These are phyloP conservation scores for Potamilus streckersoni DNA, from an alignment of 1,140 invertebrate species.

Conservation along the genomic window DNA sequence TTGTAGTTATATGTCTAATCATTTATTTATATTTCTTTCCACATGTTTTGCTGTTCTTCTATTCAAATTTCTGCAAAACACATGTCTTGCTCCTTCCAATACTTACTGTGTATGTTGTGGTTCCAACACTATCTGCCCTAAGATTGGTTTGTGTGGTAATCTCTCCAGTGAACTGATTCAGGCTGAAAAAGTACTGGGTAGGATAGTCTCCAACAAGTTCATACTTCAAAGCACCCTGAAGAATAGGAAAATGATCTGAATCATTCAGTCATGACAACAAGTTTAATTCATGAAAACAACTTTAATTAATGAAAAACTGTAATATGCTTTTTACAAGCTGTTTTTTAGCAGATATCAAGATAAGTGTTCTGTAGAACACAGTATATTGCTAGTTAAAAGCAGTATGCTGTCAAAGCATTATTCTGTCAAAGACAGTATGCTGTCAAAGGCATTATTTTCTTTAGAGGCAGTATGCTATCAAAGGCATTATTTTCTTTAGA, in stretches of 20 bases:
- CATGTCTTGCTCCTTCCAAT: neutral
- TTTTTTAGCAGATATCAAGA: too few species aligned
- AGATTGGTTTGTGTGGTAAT: slow-evolving; percentile 28
- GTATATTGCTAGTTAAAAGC: too few species aligned
- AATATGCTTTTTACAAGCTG: neutral
- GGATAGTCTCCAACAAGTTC: slow-evolving; percentile 49
- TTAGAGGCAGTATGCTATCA: too few species aligned
- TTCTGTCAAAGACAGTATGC: too few species aligned
- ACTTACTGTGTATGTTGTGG: slow-evolving; percentile 18
- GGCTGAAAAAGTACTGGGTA: slow-evolving; percentile 44
- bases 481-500: too few species aligned
- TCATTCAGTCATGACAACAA: neutral
- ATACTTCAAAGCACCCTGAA: slow-evolving; percentile 43
- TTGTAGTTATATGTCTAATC: too few species aligned
- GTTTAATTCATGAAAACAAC: neutral
- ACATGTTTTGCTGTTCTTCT: too few species aligned
- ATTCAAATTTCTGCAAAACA: too few species aligned
- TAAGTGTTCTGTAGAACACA: too few species aligned
- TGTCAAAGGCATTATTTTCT: too few species aligned
- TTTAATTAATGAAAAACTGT: neutral
- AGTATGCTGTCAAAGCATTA: too few species aligned
- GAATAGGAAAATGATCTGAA: neutral
- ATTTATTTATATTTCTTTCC: too few species aligned
- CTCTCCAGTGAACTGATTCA: slow-evolving; percentile 30
- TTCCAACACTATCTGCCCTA: slow-evolving; percentile 8